phyloP scores from a whole-genome alignment of 2,797 vertebrate genomes.

The Dicrostonyx torquatus region DNA sequence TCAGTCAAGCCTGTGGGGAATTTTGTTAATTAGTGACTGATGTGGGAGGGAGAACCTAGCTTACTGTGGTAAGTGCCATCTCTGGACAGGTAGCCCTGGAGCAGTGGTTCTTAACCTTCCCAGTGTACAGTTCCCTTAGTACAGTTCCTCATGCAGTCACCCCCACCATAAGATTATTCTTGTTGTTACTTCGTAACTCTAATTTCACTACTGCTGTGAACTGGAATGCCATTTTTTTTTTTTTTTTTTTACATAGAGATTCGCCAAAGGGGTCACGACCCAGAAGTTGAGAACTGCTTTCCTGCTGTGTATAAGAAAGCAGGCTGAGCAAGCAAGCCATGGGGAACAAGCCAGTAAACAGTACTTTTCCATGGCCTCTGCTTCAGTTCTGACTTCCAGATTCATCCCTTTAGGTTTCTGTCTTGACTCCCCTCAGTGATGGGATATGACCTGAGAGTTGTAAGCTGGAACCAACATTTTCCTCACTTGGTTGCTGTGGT shows the following conservation, averaged over 20 bases:
- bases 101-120: not conserved
- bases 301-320: not conserved
- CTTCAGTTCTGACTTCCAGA: not conserved
- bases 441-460: not conserved
- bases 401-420: not conserved
- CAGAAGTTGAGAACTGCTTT: not conserved
- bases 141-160: not conserved
- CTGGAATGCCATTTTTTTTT: not conserved
- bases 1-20: not conserved
- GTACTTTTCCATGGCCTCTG: not conserved
- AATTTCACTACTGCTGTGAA: not conserved
- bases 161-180: not conserved
- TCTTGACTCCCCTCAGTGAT: not conserved
- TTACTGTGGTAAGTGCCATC: not conserved
- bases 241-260: not conserved
- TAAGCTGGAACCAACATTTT: not conserved
- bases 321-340: too few relatives aligned
- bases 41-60: not conserved
- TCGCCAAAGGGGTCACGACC: not conserved
- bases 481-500: not conserved
- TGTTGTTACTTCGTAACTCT: not conserved
- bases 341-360: not conserved
- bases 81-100: not conserved
- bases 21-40: not conserved
- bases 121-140: not conserved